Base-by-base conservation (phyloP, 2,888 invertebrate genomes). In the Cataglyphis altisquamis region DNA sequence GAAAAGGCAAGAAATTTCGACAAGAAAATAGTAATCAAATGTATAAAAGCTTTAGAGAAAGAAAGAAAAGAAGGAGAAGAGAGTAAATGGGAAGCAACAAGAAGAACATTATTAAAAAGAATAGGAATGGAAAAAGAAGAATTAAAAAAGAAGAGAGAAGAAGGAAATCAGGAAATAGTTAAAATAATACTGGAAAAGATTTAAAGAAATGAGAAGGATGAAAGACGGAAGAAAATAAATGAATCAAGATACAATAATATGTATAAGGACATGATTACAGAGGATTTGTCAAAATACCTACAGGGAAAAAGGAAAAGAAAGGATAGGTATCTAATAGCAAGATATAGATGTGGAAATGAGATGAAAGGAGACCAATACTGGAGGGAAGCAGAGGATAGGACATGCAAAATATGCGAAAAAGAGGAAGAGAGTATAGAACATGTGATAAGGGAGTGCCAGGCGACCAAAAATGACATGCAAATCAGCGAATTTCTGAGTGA, bases 191-290 rank as follows among this genome's bases (percentile, higher is more conserved):
- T n/a, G n/a, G 41, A 41, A 55, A 15, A 25, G 12, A 73, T 60
- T 39, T 9, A 3, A 8, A 39, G 21, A 39, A 60, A 25, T 41
- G 48, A 55, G 12, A 41, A 21, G 6, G 0, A 9, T 2, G 39
- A 39, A 10, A 67, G 48, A 25, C 41, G 5, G 9, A 29, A 48
- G 10, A 62, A 45, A 36, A 62, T 60, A 32, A 2, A 48, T 1
- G 52, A 62, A 21, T 57, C 41, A 45, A 85, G 12, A 12, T 80
- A 48, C 6, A 78, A 32, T 32, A 32, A 1, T 32, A 32, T 32
- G 32, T 32, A 32, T 32, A 32, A 32, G 32, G 32, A 4, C 32
- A 32, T 32, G 5, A 32, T 32, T 32, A 32, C 32, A 32, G 32
- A 32, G 32, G 2, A 32, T 5, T 32, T 32, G 32, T 5, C 32